Evolutionary conservation across 1,140 invertebrate species (phyloP).

Genomic region (Theocolax elegans): DNA sequence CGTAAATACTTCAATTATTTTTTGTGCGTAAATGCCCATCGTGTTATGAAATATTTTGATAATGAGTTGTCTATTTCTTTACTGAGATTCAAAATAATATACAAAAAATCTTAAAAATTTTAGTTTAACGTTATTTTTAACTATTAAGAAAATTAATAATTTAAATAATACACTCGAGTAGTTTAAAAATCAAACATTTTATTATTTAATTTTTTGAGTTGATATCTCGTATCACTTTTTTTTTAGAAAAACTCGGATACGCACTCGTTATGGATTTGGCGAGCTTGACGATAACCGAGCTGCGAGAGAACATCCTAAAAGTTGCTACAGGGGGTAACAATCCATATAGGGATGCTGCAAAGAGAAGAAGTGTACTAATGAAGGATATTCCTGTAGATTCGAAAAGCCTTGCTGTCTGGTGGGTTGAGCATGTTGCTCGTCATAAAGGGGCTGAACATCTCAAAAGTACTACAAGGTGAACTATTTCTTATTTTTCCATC

Average conservation of each 20-base stretch:
- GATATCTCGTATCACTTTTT: too few relatives aligned
- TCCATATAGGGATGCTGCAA: slow-evolving; percentile 56
- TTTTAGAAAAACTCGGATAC: slow-evolving; percentile 58
- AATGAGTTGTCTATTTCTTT: too few relatives aligned
- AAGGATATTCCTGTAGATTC: slow-evolving; percentile 62
- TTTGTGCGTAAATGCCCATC: too few relatives aligned
- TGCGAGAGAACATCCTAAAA: slow-evolving; percentile 57
- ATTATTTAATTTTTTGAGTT: too few relatives aligned
- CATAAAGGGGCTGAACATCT: slow-evolving; percentile 63
- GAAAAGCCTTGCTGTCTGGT: slow-evolving; percentile 62
- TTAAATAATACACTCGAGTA: too few relatives aligned
- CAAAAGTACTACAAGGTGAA: slow-evolving; percentile 58
- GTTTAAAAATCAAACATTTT: too few relatives aligned
- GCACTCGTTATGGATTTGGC: slow-evolving; percentile 58
- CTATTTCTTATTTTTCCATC: slow-evolving; percentile 10
- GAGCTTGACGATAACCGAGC: slow-evolving; percentile 51
- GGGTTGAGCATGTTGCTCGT: slow-evolving; percentile 66
- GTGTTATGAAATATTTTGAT: too few relatives aligned
- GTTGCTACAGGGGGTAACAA: slow-evolving; percentile 53
- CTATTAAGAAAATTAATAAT: too few relatives aligned
- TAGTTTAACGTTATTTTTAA: too few relatives aligned
- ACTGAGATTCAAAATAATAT: too few relatives aligned
- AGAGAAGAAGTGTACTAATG: slow-evolving; percentile 54
- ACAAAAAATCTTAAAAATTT: too few relatives aligned
- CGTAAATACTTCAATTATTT: too few relatives aligned